Conservation (phyloP, 2,797 vertebrate genomes). For the Bufotes viridis region DNA sequence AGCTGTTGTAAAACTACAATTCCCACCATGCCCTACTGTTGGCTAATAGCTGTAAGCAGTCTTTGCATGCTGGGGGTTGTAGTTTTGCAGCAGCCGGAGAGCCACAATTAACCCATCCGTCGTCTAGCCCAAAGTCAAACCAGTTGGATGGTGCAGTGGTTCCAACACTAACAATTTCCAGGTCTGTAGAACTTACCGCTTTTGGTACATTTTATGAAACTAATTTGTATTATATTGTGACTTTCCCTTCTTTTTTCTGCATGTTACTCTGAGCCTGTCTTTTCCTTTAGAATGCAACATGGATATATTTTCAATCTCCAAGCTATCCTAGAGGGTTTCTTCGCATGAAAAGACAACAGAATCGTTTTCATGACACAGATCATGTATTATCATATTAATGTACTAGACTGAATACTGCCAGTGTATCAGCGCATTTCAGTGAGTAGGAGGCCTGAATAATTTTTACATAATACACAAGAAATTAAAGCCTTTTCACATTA, state of each 20-base stretch:
- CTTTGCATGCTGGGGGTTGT: too few relatives aligned
- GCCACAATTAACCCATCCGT: too few relatives aligned
- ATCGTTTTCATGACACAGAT: not conserved
- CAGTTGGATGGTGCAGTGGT: too few relatives aligned
- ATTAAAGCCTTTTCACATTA: conserved; percentile 8
- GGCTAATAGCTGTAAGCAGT: too few relatives aligned
- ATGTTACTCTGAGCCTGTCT: not conserved
- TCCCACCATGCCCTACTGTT: too few relatives aligned
- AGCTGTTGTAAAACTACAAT: too few relatives aligned
- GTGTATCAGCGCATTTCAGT: conserved; percentile 27
- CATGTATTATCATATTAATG: conserved; percentile 32
- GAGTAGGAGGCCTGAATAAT: conserved; percentile 45
- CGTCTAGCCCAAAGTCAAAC: too few relatives aligned
- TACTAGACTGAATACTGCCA: not conserved
- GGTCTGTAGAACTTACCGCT: too few relatives aligned
- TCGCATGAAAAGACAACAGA: not conserved
- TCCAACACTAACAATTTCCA: too few relatives aligned
- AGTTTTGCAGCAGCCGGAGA: too few relatives aligned
- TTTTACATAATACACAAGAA: conserved; percentile 30
- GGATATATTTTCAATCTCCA: not conserved
- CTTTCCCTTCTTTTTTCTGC: not conserved
- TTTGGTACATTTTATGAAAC: too few relatives aligned
- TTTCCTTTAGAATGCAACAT: not conserved
- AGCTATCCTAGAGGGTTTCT: not conserved
- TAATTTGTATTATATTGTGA: too few relatives aligned